Conservation (phyloP, 2,888 invertebrate species). For the Zygogramma bicolorata region DNA sequence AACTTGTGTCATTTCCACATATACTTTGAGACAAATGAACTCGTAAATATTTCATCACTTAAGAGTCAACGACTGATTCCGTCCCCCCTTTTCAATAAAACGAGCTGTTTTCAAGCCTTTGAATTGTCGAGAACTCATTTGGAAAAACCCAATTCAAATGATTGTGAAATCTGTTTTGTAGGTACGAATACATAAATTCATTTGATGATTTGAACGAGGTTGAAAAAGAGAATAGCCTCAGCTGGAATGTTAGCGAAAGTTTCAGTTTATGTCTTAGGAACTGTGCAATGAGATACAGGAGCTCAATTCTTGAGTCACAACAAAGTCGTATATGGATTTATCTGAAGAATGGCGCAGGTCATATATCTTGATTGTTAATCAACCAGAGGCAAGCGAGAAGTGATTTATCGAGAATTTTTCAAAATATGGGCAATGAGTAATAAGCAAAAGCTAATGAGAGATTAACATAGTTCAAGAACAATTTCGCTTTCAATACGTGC, state of each 20-base stretch:
- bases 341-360: too few species aligned
- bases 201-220: slow-evolving; percentile 1
- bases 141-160: neutral
- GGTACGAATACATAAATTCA: neutral
- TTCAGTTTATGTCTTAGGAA: neutral
- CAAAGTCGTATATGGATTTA: too few species aligned
- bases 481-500: neutral
- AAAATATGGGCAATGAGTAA: neutral
- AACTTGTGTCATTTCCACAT: neutral
- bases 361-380: neutral
- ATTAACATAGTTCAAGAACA: neutral
- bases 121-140: neutral
- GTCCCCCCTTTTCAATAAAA: neutral
- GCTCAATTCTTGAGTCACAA: neutral
- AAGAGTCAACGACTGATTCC: neutral
- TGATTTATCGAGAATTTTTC: neutral
- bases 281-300: neutral
- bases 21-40: neutral
- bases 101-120: neutral
- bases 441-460: neutral
- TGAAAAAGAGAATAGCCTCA: neutral
- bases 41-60: neutral
- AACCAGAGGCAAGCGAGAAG: neutral
- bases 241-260: neutral
- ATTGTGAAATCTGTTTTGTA: neutral